These are phyloP conservation scores for Varecia variegata DNA, from an alignment of 2,797 vertebrate species.

Conservation along the genomic window DNA sequence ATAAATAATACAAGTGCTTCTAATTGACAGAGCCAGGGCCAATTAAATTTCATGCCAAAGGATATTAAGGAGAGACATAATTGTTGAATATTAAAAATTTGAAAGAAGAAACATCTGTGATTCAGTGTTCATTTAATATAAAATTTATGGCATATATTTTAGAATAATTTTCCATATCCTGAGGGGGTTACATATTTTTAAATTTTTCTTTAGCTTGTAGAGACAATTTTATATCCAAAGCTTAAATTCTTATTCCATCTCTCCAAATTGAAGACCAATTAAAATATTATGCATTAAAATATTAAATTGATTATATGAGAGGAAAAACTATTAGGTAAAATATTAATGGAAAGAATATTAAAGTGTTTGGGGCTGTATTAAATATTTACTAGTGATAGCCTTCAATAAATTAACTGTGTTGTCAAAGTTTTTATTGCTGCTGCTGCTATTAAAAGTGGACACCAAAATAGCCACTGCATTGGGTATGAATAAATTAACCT, in stretches of 20 bases:
- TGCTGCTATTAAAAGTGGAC: slow-evolving; percentile 15
- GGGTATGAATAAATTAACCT: slow-evolving; percentile 46
- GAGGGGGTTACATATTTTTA: slow-evolving; percentile 59
- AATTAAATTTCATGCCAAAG: slow-evolving; percentile 72
- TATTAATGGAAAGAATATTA: slow-evolving; percentile 68
- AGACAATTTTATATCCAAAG: slow-evolving; percentile 52
- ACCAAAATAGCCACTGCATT: slow-evolving; percentile 30
- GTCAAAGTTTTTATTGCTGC: slow-evolving; percentile 43
- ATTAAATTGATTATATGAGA: slow-evolving; percentile 58
- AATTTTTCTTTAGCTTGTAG: slow-evolving; percentile 64
- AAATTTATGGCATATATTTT: slow-evolving; percentile 73
- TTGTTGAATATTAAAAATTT: slow-evolving; percentile 71
- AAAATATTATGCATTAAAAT: slow-evolving; percentile 62
- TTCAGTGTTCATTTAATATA: slow-evolving; percentile 73
- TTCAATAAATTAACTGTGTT: slow-evolving; percentile 61
- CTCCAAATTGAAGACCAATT: slow-evolving; percentile 65
- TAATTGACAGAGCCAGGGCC: slow-evolving; percentile 68
- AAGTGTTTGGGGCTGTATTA: slow-evolving; percentile 63
- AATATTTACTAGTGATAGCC: slow-evolving; percentile 61
- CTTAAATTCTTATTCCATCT: slow-evolving; percentile 41
- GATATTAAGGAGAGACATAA: slow-evolving; percentile 60
- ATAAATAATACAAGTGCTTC: slow-evolving; percentile 73
- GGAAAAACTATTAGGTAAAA: slow-evolving; percentile 66
- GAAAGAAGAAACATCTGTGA: slow-evolving; percentile 68
- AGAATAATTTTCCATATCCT: slow-evolving; percentile 65